Evolutionary conservation across 2,888 invertebrate species (phyloP), one percentile per base, ranked within the genome.

Genomic region (Pediacus dermestoides): DNA sequence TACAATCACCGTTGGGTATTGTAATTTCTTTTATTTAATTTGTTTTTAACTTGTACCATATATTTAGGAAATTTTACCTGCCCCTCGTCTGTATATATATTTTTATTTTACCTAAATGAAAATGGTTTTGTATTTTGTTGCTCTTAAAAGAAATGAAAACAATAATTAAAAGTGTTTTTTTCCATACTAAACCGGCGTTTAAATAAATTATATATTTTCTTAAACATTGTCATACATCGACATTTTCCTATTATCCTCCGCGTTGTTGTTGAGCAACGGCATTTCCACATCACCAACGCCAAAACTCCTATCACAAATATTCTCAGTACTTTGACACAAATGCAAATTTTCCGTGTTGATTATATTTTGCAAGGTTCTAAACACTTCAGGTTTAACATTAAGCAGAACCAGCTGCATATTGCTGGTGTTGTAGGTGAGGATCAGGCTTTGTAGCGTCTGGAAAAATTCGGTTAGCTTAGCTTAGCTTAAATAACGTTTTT

Each of bases 371-470:
- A 71, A 53, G 9, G 55, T 60, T 30, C 58, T 43, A 2, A 55
- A 44, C n/a, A 70, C 50, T 4, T 53, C 37, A n/a, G 58, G 43
- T 33, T 58, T 68, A 7, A 73, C 58, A 46, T 73, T 70, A 4
- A 71, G 37, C 16, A 82, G 63, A 25, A 78, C 60, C 23, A 85
- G 58, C 50, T 68, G 66, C 39, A 75, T 74, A 2, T 66, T 62
- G n/a, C 67, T 64, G 12, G 63, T 67, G 25, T 74, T 68, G 43
- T 83, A 73, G 37, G 77, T 76, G 42, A 72, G 71, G 3, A 75
- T 64, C 4, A 85, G 58, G 1, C 74, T 72, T 43, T 75, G 74
- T 2, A 86, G 64, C 32, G 77, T 76, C 76, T 84, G 71, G 3
- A 61, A 63, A 30, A 42, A 18, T 8, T 18, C 21, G 6, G 21